Conservation (phyloP, 2,113 vertebrate genomes). For the Ctenomys sociabilis region DNA sequence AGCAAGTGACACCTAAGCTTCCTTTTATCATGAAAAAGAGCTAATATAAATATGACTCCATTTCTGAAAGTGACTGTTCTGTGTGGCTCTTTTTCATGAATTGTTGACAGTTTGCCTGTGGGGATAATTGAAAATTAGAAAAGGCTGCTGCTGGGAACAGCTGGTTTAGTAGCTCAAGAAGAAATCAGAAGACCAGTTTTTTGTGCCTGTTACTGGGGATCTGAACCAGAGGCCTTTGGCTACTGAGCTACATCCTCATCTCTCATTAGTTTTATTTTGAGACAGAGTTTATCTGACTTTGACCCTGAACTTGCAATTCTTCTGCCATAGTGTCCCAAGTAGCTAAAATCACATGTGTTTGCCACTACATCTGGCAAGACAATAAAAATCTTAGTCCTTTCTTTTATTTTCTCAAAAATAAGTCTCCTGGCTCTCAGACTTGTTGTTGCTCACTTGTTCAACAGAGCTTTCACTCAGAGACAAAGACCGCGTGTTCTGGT, state of each 20-base stretch:
- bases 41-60: constrained; percentile 36
- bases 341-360: not conserved
- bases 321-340: not conserved
- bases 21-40: constrained; percentile 33
- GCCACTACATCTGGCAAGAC: not conserved
- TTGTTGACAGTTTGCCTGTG: constrained; percentile 51
- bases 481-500: not conserved
- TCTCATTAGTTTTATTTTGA: not conserved
- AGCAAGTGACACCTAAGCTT: constrained; percentile 2
- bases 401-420: not conserved
- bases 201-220: not conserved
- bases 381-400: not conserved
- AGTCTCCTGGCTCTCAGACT: fast-evolving
- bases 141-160: not conserved
- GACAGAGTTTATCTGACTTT: not conserved
- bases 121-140: constrained; percentile 54
- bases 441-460: not conserved
- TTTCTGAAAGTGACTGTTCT: constrained; percentile 23
- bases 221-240: not conserved
- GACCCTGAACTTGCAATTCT: not conserved
- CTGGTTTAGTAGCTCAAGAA: not conserved
- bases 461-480: not conserved
- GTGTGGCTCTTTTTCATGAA: not conserved
- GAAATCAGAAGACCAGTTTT: not conserved
- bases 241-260: not conserved